Evolutionary conservation across 1,140 invertebrate species (phyloP).

Genomic region (Drosophila elegans): DNA sequence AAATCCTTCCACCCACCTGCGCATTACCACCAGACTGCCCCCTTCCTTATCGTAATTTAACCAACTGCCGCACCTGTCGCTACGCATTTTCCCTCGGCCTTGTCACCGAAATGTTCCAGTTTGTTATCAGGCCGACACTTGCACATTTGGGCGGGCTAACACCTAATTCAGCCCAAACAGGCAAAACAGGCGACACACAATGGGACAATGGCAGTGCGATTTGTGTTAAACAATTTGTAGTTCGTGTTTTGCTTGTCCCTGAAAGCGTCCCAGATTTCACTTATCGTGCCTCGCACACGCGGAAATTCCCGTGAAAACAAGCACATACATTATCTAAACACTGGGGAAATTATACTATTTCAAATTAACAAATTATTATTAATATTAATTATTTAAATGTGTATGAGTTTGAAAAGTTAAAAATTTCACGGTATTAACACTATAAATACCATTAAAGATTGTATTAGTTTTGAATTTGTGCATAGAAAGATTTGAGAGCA

Average conservation of each 20-base stretch:
- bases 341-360: neutral
- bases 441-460: too few relatives aligned
- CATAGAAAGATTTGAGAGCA: too few relatives aligned
- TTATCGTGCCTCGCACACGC: slow-evolving; percentile 65
- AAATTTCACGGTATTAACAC: too few relatives aligned
- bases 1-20: slow-evolving; percentile 17
- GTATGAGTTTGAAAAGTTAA: too few relatives aligned
- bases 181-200: slow-evolving; percentile 31
- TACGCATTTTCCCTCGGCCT: slow-evolving; percentile 10
- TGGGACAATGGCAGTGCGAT: slow-evolving; percentile 47
- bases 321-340: slow-evolving; percentile 7
- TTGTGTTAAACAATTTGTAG: slow-evolving; percentile 80
- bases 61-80: slow-evolving; percentile 29
- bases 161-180: slow-evolving; percentile 18
- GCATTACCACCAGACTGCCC: slow-evolving; percentile 1
- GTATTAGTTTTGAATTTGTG: too few relatives aligned
- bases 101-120: slow-evolving; percentile 35
- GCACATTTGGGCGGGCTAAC: slow-evolving; percentile 26
- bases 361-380: too few relatives aligned
- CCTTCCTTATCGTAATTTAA: slow-evolving; percentile 42
- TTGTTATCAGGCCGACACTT: slow-evolving; percentile 52
- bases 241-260: slow-evolving; percentile 71
- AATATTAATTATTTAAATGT: too few relatives aligned
- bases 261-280: slow-evolving; percentile 69
- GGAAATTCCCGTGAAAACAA: slow-evolving; percentile 62